phyloP scores from a whole-genome alignment of 35 echinoderm and acorn worm species.

The Heliocidaris erythrogramma region DNA sequence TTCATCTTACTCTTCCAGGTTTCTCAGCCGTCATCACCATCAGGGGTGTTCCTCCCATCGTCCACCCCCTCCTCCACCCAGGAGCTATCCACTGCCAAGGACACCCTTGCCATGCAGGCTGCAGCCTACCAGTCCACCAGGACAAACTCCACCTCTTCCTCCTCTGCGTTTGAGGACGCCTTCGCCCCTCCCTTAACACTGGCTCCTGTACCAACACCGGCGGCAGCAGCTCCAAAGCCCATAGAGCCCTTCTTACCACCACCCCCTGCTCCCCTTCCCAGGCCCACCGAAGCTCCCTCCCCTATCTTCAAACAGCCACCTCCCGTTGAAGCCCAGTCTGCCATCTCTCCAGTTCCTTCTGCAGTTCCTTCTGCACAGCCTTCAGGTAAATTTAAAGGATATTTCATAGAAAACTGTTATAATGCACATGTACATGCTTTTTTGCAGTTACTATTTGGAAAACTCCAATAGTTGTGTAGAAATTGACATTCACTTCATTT shows the following conservation, averaged over 20 bases:
- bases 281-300: background rate
- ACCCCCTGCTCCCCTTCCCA: background rate
- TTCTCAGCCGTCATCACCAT: background rate
- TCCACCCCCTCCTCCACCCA: no score
- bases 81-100: background rate
- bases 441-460: no score
- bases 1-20: background rate
- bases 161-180: constrained; percentile 5
- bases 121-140: constrained; percentile 1
- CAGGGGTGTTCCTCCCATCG: background rate
- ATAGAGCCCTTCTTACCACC: constrained; percentile 14
- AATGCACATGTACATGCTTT: background rate
- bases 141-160: background rate
- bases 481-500: no score
- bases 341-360: background rate
- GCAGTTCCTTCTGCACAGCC: background rate
- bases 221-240: background rate
- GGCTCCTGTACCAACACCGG: background rate
- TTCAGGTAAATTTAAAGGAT: background rate
- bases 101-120: constrained; percentile 9
- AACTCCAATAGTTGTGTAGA: no score
- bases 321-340: background rate
- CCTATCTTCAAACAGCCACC: background rate
- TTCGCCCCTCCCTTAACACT: constrained; percentile 6
- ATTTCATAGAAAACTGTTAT: no score